Evolutionary conservation across 2,888 invertebrate species (phyloP), one percentile per base, ranked within the genome.

Genomic region (Drosophila hamatofila): DNA sequence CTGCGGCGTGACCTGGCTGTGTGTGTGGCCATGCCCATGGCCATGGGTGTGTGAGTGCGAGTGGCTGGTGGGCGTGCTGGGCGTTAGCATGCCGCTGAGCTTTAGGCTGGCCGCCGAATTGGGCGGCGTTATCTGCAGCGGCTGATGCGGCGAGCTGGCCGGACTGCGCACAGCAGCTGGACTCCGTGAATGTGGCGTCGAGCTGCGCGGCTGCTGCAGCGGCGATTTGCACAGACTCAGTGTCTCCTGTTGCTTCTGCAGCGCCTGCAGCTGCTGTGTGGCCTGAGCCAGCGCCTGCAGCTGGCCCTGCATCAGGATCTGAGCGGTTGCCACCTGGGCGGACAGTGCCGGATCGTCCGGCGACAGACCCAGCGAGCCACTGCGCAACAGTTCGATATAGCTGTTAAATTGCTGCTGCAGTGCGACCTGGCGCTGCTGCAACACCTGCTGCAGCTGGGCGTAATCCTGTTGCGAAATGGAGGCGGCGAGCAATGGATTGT

Each of bases 221-320:
- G 75, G 77, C 18, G 77, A 75, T 46, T 87, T 83, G 67, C 68
- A 72, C 41, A 88, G 39, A 18, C 81, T 74, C n/a, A 84, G 48
- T 3, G 86, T 39, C 42, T 91, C 90, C 48, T 94, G 94, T 70
- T 94, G 94, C 80, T 96, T 95, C 83, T 97, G 97, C 68, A 97
- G 94, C 80, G 96, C 96, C 89, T 97, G 97, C 76, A 97, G 93
- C 92, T 97, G 97, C 91, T 97, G 97, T 37, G 97, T 96, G 42
- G 97, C 97, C 92, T 97, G 97, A 42, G 96, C 96, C 81, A 97
- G 95, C 11, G 96, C 96, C 91, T 97, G 97, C 92, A 92, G 71
- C 75, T 91, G 96, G 93, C 96, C 96, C 91, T 96, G 96, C 67
- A 97, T 93, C 91, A 96, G 95, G 91, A 96, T 96, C 92, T 96